These are phyloP conservation scores for Apostichopus leukothele DNA, from an alignment of 53 echinoderm and acorn worm species.

Conservation along the genomic window DNA sequence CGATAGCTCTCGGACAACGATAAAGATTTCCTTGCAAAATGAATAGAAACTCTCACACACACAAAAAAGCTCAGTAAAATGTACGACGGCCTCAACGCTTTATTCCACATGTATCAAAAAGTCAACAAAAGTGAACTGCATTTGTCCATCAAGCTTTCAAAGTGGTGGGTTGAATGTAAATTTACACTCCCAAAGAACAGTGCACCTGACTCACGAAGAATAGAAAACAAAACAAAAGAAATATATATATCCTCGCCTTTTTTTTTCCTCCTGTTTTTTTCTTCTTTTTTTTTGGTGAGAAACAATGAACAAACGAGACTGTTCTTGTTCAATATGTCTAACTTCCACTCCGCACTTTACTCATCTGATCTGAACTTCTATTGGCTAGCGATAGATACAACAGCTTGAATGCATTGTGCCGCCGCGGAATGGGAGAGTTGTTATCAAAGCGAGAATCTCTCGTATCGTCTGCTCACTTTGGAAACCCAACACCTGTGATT, in stretches of 20 bases:
- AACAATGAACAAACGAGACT: background rate
- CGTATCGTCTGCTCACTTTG: background rate
- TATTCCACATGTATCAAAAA: conserved; percentile 9
- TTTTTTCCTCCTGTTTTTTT: background rate
- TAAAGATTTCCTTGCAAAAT: too few species aligned
- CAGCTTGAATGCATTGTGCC: background rate
- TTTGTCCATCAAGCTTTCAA: background rate
- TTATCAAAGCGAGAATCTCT: conserved; percentile 3
- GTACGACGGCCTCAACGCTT: background rate
- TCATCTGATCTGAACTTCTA: conserved; percentile 21
- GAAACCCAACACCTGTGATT: conserved; percentile 19
- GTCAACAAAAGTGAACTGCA: background rate
- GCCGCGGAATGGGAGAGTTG: background rate
- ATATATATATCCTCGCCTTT: background rate
- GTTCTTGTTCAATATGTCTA: background rate
- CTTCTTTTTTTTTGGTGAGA: background rate
- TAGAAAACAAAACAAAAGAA: background rate
- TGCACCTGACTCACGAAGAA: background rate
- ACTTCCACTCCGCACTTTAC: conserved; percentile 29
- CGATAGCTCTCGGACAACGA: too few species aligned
- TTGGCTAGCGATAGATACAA: conserved; percentile 1
- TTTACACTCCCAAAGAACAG: background rate
- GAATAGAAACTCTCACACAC: too few species aligned
- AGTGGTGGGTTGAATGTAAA: background rate
- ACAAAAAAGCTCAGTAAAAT: too few species aligned